Base-by-base conservation (phyloP, 2,888 invertebrate species). In the Malthinus seriepunctatus region DNA sequence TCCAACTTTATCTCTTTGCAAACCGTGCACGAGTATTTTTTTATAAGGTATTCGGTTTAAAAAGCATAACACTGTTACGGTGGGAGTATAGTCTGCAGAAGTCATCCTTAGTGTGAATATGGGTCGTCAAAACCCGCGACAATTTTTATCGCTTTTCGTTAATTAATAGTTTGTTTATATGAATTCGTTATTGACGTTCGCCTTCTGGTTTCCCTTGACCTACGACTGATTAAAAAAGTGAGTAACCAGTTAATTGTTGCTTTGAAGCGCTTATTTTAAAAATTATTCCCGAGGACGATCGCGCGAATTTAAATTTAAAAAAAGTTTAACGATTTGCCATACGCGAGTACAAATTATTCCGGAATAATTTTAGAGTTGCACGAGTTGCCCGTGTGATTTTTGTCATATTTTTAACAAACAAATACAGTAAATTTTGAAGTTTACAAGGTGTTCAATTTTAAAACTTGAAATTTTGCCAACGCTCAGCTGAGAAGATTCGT, bases 21-120 rank as follows among this genome's bases (percentile, higher is more conserved):
- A 59, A 55, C 61, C 58, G 44, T 44, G 51, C 46, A 51, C 46
- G 57, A 55, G 48, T 38, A 55, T 49, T 51, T 51, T 54, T 60
- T 58, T 60, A 51, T 60, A 60, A 57, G 48, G 44, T 31, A 47
- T 51, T 51, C 51, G 50, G 56, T 58, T 64, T 64, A 63, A 65
- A 54, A 65, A 65, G 63, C 63, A 60, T 54, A 51, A 55, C 51
- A 12, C 51, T 46, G 51, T 54, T 23, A 55, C 57, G 63, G 65
- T 65, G 65, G 65, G 65, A 63, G 63, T 32, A 55, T 63, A 63
- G 63, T 63, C 56, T 37, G 42, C 44, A 47, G 37, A 57, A 57
- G 54, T 45, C 58, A 34, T 58, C 62, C 39, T 52, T 54, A 38
- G 51, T 56, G 56, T 39, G 38, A 44, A 50, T 56, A 56, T 46